phyloP scores from a whole-genome alignment of 2,113 vertebrate genomes.

The Larimichthys crocea region DNA sequence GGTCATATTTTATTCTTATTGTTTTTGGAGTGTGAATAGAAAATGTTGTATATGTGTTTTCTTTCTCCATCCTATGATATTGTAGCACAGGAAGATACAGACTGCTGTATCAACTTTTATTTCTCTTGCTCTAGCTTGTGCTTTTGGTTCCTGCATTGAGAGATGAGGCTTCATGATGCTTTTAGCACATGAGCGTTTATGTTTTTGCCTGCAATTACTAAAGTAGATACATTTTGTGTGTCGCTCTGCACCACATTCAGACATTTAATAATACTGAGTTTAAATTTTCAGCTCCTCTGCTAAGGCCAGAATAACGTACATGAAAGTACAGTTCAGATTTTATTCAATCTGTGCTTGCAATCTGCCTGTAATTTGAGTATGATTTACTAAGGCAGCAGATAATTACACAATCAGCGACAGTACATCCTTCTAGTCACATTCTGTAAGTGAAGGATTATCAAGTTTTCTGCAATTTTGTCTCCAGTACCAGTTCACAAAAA shows the following conservation, averaged over 20 bases:
- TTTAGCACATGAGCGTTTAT: not conserved
- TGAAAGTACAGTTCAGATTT: constrained; percentile 45
- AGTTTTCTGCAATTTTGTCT: constrained; percentile 6
- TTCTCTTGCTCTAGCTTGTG: not conserved
- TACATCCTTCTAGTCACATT: constrained; percentile 25
- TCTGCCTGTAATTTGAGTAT: constrained; percentile 54
- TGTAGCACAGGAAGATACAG: constrained; percentile 13
- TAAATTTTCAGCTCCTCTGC: constrained; percentile 11
- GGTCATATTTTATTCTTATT: constrained; percentile 22
- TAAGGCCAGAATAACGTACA: constrained; percentile 10
- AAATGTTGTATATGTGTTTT: constrained; percentile 22
- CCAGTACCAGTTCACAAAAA: constrained; percentile 5
- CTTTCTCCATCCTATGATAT: constrained; percentile 1
- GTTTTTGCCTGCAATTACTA: not conserved
- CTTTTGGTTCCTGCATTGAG: not conserved
- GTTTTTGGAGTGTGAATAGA: not conserved
- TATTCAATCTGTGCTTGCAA: constrained; percentile 45
- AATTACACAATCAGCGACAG: constrained; percentile 59
- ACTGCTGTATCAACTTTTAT: constrained; percentile 20
- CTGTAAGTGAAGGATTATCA: constrained; percentile 13
- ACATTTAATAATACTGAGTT: constrained; percentile 23
- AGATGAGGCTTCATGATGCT: not conserved
- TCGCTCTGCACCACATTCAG: not conserved
- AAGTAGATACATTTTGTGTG: not conserved
- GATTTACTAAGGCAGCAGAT: constrained; percentile 59